Evolutionary conservation across 2,888 invertebrate species (phyloP).

Genomic region (Epistrophe grossulariae): DNA sequence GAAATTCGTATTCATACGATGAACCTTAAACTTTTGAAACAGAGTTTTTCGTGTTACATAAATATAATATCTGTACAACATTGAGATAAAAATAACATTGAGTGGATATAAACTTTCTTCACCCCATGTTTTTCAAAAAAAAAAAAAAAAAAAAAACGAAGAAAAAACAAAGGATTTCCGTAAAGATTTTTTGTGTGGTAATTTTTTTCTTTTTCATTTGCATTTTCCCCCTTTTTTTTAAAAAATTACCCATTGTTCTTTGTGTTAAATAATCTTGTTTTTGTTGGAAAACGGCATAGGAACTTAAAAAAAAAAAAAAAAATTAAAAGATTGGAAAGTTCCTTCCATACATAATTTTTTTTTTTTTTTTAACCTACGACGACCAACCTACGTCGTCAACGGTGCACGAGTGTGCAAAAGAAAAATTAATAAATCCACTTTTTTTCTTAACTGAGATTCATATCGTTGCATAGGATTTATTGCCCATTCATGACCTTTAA

Average conservation of each 20-base stretch:
- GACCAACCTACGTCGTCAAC: neutral
- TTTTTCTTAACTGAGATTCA: constrained; percentile 65
- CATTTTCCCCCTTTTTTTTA: constrained; percentile 3
- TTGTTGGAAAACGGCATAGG: constrained; percentile 58
- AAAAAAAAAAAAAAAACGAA: constrained; percentile 46
- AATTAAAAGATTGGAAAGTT: constrained; percentile 62
- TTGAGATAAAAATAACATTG: constrained; percentile 39
- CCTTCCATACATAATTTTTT: constrained; percentile 24
- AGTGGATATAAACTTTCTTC: constrained; percentile 73
- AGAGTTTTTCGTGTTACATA: constrained; percentile 67
- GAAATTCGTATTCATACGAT: constrained; percentile 49
- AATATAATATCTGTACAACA: constrained; percentile 56
- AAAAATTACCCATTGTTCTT: constrained; percentile 58
- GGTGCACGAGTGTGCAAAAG: constrained; percentile 45
- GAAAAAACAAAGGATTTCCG: constrained; percentile 67
- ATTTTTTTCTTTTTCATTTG: constrained; percentile 56
- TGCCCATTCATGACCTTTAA: constrained; percentile 72
- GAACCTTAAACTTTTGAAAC: constrained; percentile 48
- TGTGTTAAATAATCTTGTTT: constrained; percentile 64
- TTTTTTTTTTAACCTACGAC: neutral
- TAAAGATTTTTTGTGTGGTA: constrained; percentile 58
- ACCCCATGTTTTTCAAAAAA: constrained; percentile 48
- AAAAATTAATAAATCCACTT: constrained; percentile 74
- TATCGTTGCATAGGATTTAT: constrained; percentile 70
- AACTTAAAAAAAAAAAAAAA: constrained; percentile 64